These are phyloP conservation scores for Hoplodrina ambigua DNA, from an alignment of 2,888 invertebrate genomes.

Conservation along the genomic window DNA sequence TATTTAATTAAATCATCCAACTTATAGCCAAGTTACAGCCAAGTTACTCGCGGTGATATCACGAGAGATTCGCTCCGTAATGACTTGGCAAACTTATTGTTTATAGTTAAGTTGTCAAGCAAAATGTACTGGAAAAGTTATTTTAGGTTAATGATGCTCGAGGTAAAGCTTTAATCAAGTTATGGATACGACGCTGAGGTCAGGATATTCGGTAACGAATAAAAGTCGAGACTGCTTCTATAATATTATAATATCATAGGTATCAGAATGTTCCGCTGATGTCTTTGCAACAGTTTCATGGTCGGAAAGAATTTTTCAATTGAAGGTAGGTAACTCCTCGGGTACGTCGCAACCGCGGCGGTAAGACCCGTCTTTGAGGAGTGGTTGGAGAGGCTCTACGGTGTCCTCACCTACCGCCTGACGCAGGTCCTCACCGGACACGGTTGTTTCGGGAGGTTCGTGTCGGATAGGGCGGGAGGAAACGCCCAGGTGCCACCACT, in stretches of 20 bases:
- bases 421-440: no score
- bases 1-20: constrained; percentile 54
- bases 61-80: constrained; percentile 40
- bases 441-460: no score
- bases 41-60: constrained; percentile 31
- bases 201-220: background rate
- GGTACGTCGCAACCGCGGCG: no score
- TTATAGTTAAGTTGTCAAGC: constrained; percentile 33
- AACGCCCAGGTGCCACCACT: no score
- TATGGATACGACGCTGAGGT: constrained; percentile 1
- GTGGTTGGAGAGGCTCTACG: no score
- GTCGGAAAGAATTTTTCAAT: background rate
- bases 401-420: no score
- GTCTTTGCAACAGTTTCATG: background rate
- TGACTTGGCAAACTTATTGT: constrained; percentile 45
- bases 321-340: no score
- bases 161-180: constrained; percentile 19
- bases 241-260: background rate
- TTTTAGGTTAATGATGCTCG: constrained; percentile 22
- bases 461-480: no score
- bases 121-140: constrained; percentile 28
- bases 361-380: no score
- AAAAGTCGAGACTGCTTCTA: background rate
- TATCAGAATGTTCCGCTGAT: background rate
- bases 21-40: constrained; percentile 18